Evolutionary conservation across 2,888 invertebrate species (phyloP), one percentile per base, ranked within the genome.

Genomic region (Hyppa rectilinea): DNA sequence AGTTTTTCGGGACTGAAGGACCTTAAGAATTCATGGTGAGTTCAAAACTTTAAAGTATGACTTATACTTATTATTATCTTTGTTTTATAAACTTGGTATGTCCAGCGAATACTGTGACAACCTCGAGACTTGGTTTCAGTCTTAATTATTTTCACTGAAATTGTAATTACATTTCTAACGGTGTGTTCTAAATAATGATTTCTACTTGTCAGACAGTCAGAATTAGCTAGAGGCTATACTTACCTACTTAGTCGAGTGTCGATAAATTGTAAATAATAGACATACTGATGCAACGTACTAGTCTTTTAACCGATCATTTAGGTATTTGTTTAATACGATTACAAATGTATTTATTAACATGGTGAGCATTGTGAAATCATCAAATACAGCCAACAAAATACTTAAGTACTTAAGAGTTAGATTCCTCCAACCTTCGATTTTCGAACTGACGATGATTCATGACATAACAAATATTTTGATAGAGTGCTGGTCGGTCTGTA

Each of bases 21-120:
- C 84, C 88, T 96, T 34, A 95, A 92, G 86, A 97, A 97, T 87
- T 96, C 97, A 81, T 97, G 97, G 97, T 97, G 88, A 96, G 96
- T 94, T 47, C 9, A 62, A 40, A 65, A 62, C 34, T n/a, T n/a
- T n/a, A n/a, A 47, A 36, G 45, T 53, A n/a, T n/a, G n/a, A n/a
- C n/a, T n/a, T 31, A 47, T 45, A 49, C 5, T 49, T 45, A 62
- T 20, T 29, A 36, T 29, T 52, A 31, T 59, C 36, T 40, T 61
- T 70, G 64, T 67, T 73, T 79, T 59, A 67, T 68, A 67, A 67
- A 81, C 59, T 53, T 67, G 26, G 20, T 34, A 40, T 47, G 23
- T 56, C 49, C 26, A 60, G n/a, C 20, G 36, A 43, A 47, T 53
- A 52, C 64, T 40, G 20, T 49, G 50, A 60, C 62, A 83, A 83